Evolutionary conservation across 2,113 vertebrate species (phyloP), one percentile per base, ranked within the genome.

Genomic region (Phyllostomus hastatus): DNA sequence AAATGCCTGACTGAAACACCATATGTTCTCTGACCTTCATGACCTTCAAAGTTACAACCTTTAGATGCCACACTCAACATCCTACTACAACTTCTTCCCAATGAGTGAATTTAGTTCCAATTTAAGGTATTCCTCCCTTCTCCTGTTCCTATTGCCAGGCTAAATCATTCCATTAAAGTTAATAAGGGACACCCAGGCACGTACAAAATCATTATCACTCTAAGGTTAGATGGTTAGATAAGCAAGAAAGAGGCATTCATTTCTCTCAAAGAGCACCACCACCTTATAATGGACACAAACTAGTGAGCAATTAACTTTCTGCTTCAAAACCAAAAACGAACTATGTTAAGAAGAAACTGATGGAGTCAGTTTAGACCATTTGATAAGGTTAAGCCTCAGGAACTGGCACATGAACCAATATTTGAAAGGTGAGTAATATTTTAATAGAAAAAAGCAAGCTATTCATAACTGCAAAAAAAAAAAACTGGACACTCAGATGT

Each of bases 231-330:
- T 59, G 41, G 43, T 79, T 67, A 96, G 28, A 79, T 52, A 89
- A 90, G 73, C 80, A 87, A 85, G 75, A 48, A 92, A 61, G 43
- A 91, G 26, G 31, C 6, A 73, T 57, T n/a, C 28, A 35, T 12
- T 91, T n/a, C 67, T 89, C 67, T 91, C 38, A 82, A 81, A 73
- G 26, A 95, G 33, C 82, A 82, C 4, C 48, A 41, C 26, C 28
- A 4, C 52, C 54, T 86, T 95, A 46, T 22, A 91, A 86, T 24
- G 22, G 59, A 88, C 38, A 95, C 19, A 82, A 90, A 95, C 50
- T 91, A 54, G 28, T 76, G 88, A 94, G 83, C 35, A 92, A 90
- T 82, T 90, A 97, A 92, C 43, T 85, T 79, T 35, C 75, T 83
- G 24, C 41, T 83, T 78, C 35, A 79, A 89, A 95, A 82, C 5